Percentiles rank a stretch among this genome's conserved stretches.
These are phyloP conservation scores for Nineta flava DNA, from an alignment of 2,888 invertebrate genomes.

Conservation along the genomic window DNA sequence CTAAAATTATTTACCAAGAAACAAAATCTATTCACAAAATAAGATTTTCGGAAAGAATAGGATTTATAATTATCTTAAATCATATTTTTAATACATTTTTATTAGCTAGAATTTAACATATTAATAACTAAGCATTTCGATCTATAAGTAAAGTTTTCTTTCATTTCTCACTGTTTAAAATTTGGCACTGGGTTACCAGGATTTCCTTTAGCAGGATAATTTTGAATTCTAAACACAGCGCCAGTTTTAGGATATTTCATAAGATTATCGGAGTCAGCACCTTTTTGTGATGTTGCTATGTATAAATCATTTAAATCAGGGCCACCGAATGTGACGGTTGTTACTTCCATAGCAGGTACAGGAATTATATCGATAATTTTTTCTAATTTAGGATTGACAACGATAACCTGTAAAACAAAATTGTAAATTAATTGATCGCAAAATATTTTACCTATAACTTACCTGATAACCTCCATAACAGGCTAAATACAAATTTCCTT, in stretches of 20 bases:
- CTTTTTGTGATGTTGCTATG: neutral
- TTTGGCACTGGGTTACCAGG: neutral
- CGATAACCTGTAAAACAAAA: neutral
- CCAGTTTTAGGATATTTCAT: neutral
- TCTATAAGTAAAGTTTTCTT: too few species aligned
- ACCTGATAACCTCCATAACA: neutral
- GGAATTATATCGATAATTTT: neutral
- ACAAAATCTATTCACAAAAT: too few species aligned
- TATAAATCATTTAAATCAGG: neutral
- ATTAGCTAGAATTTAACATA: too few species aligned
- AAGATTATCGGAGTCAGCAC: neutral
- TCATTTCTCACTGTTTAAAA: too few species aligned
- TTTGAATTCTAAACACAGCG: neutral
- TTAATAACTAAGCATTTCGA: too few species aligned
- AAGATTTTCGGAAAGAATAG: too few species aligned
- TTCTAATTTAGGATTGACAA: neutral
- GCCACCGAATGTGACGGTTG: neutral
- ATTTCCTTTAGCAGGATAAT: neutral
- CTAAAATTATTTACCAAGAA: too few species aligned
- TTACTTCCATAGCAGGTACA: neutral
- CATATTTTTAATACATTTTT: too few species aligned
- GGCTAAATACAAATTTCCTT: neutral
- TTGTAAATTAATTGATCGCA: neutral
- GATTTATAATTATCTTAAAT: too few species aligned
- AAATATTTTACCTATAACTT: neutral